phyloP scores from a whole-genome alignment of 1,140 invertebrate genomes.

The Drosophila lini region DNA sequence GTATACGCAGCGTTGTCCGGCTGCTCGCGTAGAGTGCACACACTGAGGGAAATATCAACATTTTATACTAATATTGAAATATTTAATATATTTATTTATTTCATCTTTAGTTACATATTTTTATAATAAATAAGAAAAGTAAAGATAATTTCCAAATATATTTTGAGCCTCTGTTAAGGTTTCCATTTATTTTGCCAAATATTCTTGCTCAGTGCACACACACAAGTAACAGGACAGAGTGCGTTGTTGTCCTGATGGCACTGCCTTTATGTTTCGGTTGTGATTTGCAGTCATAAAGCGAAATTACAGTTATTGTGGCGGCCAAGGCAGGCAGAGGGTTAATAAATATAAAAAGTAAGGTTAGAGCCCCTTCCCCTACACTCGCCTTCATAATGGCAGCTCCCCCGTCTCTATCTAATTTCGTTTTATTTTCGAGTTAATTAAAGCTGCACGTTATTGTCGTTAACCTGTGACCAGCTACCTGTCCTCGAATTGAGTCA shows the following conservation, averaged over 20 bases:
- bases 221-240: slow-evolving; percentile 38
- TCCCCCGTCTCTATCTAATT: slow-evolving; percentile 44
- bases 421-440: slow-evolving; percentile 80
- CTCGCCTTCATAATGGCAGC: slow-evolving; percentile 43
- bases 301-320: slow-evolving; percentile 81
- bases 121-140: too few relatives aligned
- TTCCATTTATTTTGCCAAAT: background rate
- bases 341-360: slow-evolving; percentile 82
- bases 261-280: slow-evolving; percentile 78
- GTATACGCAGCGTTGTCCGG: slow-evolving; percentile 72
- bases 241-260: slow-evolving; percentile 34
- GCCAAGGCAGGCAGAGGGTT: slow-evolving; percentile 62
- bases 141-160: background rate
- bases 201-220: slow-evolving; percentile 8
- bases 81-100: background rate
- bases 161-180: too few relatives aligned
- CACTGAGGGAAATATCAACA: slow-evolving; percentile 10
- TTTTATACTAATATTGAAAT: background rate
- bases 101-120: too few relatives aligned
- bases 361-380: slow-evolving; percentile 26
- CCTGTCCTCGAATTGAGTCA: slow-evolving; percentile 42
- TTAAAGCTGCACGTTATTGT: slow-evolving; percentile 72
- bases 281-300: slow-evolving; percentile 83
- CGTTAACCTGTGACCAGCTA: slow-evolving; percentile 60
- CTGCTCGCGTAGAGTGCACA: slow-evolving; percentile 54